Evolutionary conservation across 2,888 invertebrate genomes (phyloP).

Genomic region (Brenthis ino): DNA sequence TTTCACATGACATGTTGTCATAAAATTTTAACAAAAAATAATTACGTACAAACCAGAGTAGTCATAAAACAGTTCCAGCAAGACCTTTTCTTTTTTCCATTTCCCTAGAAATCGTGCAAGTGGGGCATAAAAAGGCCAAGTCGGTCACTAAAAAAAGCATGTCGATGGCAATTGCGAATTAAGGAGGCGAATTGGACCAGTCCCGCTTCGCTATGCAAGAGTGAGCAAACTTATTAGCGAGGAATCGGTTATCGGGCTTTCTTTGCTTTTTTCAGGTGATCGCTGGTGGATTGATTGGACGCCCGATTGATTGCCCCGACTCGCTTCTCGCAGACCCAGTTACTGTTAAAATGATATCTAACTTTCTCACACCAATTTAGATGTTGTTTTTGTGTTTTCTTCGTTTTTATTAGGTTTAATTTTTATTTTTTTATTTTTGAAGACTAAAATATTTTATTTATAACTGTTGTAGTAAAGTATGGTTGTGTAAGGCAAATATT

Average conservation of each 20-base stretch:
- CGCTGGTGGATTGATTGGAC: conserved; percentile 69
- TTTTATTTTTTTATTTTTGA: too few relatives aligned
- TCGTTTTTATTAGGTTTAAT: background rate
- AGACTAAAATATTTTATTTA: too few relatives aligned
- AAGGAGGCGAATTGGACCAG: conserved; percentile 67
- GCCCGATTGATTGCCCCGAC: conserved; percentile 63
- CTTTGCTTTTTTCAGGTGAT: conserved; percentile 75
- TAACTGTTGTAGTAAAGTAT: too few relatives aligned
- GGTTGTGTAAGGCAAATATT: too few relatives aligned
- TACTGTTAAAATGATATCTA: conserved; percentile 25
- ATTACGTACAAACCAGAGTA: too few relatives aligned
- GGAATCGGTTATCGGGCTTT: conserved; percentile 58
- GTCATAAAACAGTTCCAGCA: too few relatives aligned
- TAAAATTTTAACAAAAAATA: too few relatives aligned
- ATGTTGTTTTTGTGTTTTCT: too few relatives aligned
- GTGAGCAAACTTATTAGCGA: conserved; percentile 54
- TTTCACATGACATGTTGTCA: too few relatives aligned
- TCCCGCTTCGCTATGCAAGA: conserved; percentile 75
- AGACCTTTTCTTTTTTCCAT: background rate
- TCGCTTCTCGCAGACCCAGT: conserved; percentile 52
- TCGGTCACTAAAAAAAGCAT: conserved; percentile 37
- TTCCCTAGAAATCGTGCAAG: conserved; percentile 19
- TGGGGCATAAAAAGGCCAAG: conserved; percentile 37
- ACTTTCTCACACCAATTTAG: background rate
- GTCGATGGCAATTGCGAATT: conserved; percentile 66